These are phyloP conservation scores for Diorhabda carinulata DNA, from an alignment of 1,140 invertebrate genomes.

Conservation along the genomic window DNA sequence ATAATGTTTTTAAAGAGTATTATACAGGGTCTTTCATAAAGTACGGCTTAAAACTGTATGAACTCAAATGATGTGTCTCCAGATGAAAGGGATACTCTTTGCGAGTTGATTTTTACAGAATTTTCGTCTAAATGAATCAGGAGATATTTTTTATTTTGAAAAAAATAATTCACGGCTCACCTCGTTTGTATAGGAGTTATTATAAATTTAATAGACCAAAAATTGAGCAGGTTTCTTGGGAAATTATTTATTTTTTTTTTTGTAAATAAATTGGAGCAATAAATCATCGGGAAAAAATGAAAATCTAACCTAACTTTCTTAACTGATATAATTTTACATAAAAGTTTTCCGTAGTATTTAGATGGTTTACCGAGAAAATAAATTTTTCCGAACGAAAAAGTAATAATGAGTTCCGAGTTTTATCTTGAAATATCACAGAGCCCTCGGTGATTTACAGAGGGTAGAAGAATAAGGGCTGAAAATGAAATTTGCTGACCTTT, in stretches of 20 bases:
- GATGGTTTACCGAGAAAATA: conserved; percentile 9
- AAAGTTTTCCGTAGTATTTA: background rate
- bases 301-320: background rate
- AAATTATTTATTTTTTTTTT: background rate
- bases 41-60: no score
- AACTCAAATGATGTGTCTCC: no score
- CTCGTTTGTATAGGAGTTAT: no score
- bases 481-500: conserved; percentile 13
- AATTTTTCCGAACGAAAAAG: conserved; percentile 11
- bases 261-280: background rate
- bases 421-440: conserved; percentile 15
- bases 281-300: background rate
- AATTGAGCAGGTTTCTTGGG: no score
- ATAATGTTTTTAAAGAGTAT: no score
- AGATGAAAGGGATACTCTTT: no score
- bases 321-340: background rate
- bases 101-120: no score
- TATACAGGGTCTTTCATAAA: no score
- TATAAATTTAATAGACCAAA: no score
- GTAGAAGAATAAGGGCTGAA: conserved; percentile 12
- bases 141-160: no score
- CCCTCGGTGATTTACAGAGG: conserved; percentile 11
- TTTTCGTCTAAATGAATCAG: no score
- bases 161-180: no score
- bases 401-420: conserved; percentile 12